Evolutionary conservation across 1,140 invertebrate genomes (phyloP).

Genomic region (Pollicipes pollicipes): DNA sequence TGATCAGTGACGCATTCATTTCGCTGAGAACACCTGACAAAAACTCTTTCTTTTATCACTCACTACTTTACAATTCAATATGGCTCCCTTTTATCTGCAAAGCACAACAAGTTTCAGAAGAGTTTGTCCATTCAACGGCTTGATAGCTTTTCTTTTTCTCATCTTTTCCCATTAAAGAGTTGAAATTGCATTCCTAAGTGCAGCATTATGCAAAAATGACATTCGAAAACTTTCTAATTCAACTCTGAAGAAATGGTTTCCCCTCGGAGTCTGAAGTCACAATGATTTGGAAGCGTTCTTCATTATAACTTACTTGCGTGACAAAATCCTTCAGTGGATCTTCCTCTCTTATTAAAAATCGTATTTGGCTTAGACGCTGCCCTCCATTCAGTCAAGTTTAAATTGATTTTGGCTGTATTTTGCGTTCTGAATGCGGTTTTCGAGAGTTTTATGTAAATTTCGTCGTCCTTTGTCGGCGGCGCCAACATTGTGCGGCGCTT

Average conservation of each 20-base stretch:
- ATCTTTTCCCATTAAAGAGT: not conserved
- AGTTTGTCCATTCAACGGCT: not conserved
- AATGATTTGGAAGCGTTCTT: not conserved
- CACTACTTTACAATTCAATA: constrained; percentile 2
- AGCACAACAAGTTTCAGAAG: not conserved
- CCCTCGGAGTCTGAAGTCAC: not conserved
- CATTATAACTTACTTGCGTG: not conserved
- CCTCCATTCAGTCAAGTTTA: not conserved
- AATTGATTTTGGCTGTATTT: constrained; percentile 1
- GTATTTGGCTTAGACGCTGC: not conserved
- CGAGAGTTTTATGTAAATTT: constrained; percentile 1
- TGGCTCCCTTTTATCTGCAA: not conserved
- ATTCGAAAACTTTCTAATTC: not conserved
- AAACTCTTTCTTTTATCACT: not conserved
- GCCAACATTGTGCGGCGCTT: not conserved
- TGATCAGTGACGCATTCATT: not conserved
- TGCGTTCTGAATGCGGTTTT: not conserved
- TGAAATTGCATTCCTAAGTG: not conserved
- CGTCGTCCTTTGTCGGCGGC: not conserved
- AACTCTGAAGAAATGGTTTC: not conserved
- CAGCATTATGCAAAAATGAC: constrained; percentile 2
- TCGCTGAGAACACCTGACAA: not conserved
- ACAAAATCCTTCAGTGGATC: not conserved
- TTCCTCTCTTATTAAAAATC: not conserved
- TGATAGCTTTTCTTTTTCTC: constrained; percentile 2